Conservation (phyloP, 2,797 vertebrate species). For the Amphiprion clarkii region DNA sequence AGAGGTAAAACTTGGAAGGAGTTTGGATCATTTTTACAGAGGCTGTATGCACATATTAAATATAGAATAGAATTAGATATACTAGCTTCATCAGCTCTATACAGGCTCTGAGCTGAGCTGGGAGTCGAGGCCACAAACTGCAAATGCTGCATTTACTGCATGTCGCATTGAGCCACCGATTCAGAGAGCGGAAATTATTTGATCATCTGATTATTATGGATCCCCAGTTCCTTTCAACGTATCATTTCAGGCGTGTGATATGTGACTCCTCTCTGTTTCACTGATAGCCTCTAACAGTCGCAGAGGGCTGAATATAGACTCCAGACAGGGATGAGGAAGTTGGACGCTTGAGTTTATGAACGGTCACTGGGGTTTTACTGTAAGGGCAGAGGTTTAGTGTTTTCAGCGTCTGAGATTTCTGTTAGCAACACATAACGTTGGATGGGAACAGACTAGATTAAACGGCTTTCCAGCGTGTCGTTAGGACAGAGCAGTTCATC, state of each 20-base stretch:
- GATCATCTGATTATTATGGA: slow-evolving; percentile 69
- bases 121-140: slow-evolving; percentile 32
- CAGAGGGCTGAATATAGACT: slow-evolving; percentile 10
- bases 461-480: no score
- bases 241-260: slow-evolving; percentile 63
- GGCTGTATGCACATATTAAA: no score
- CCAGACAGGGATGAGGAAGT: background rate
- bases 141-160: slow-evolving; percentile 52
- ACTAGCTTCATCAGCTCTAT: background rate
- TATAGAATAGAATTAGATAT: no score
- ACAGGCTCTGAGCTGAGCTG: background rate
- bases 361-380: slow-evolving; percentile 1
- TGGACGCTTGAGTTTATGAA: slow-evolving; percentile 3
- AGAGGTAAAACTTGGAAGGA: no score
- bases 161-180: slow-evolving; percentile 23
- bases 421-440: no score
- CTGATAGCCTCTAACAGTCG: slow-evolving; percentile 46
- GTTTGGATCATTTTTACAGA: no score
- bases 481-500: no score
- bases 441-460: no score
- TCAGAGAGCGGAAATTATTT: slow-evolving; percentile 59
- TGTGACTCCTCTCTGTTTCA: slow-evolving; percentile 46
- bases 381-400: background rate
- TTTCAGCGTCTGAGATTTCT: background rate
- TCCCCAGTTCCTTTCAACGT: slow-evolving; percentile 52